Base-by-base conservation (phyloP, 2,113 vertebrate genomes). In the Lasiurus borealis region DNA sequence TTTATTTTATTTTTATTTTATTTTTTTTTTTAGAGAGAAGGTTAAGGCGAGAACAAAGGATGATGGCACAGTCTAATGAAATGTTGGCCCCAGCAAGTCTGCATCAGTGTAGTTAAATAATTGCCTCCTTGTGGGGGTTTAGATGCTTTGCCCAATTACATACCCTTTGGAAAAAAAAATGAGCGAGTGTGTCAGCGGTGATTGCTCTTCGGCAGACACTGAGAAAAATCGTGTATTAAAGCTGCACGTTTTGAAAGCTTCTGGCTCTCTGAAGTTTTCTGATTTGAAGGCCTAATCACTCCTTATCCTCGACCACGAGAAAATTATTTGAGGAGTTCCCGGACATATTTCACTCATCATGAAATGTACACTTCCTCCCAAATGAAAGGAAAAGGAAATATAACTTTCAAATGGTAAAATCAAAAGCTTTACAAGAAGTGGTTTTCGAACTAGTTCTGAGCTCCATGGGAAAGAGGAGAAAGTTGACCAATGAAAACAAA, bases 131-230 rank as follows among this genome's bases (percentile, higher is more conserved):
- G 71, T 91, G 88, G 95, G 75, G 73, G 93, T 95, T 97, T 94
- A 89, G 95, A 96, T 97, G 96, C 96, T 96, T 94, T 94, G 68
- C 82, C 62, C 97, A 97, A 97, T 97, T 97, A 97, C 87, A 96
- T 57, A 95, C 85, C 80, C 96, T 97, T 96, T 95, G 95, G 73
- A 27, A 90, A 92, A 94, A 97, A 40, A 40, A 40, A 93, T 29
- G 34, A 92, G 64, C 46, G 66, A 94, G 86, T 94, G 36, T 96
- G 94, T 97, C 76, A 77, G 80, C 85, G 29, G 64, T 94, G 96
- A 97, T 87, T 97, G 91, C 94, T 82, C 31, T 69, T 95, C 52
- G 95, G 94, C 80, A 92, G 64, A 46, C 91, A 92, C 94, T 88
- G 88, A 96, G 82, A 96, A 96, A 95, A 97, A 96, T 89, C 5